phyloP scores from a whole-genome alignment of 2,113 vertebrate genomes.

The Sinocyclocheilus grahami region DNA sequence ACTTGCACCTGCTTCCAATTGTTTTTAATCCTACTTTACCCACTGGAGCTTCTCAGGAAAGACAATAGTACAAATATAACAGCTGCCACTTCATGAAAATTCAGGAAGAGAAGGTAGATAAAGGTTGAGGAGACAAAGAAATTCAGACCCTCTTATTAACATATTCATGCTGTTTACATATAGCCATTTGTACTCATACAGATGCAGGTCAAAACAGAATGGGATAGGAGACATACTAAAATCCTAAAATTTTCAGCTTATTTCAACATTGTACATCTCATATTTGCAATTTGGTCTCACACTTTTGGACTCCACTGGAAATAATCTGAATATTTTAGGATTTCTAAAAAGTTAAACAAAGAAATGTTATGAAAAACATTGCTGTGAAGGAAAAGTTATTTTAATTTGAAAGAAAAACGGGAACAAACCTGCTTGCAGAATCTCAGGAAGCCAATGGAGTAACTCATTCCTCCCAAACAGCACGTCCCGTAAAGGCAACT shows the following conservation, averaged over 20 bases:
- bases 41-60: slow-evolving; percentile 58
- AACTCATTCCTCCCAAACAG: slow-evolving; percentile 87
- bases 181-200: too few relatives aligned
- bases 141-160: neutral
- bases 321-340: neutral
- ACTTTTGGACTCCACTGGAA: neutral
- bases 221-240: neutral
- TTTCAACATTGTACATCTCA: too few relatives aligned
- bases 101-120: neutral
- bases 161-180: neutral
- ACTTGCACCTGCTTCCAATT: slow-evolving; percentile 63
- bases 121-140: neutral
- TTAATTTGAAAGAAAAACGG: neutral
- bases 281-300: too few relatives aligned
- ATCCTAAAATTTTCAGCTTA: too few relatives aligned
- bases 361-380: neutral
- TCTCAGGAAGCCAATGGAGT: slow-evolving; percentile 94
- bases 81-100: neutral
- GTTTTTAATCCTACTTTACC: slow-evolving; percentile 56
- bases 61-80: slow-evolving; percentile 56
- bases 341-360: neutral
- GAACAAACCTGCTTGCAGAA: slow-evolving; percentile 94
- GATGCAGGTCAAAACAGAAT: neutral
- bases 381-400: neutral
- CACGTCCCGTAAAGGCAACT: slow-evolving; percentile 93